phyloP scores from a whole-genome alignment of 2,888 invertebrate species.

The Agrochola lota region DNA sequence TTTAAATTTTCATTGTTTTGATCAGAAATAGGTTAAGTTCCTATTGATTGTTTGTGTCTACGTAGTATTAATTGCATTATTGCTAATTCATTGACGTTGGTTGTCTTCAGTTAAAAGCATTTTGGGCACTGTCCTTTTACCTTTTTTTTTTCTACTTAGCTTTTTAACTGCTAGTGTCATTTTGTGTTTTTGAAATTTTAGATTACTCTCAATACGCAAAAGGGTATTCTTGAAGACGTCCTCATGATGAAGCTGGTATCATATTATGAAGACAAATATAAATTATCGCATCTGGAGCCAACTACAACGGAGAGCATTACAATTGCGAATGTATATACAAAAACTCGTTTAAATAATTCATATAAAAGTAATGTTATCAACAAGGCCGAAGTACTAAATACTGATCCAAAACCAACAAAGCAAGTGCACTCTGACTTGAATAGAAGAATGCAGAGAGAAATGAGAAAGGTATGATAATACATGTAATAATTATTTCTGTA shows the following conservation, averaged over 20 bases:
- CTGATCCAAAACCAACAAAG: conserved; percentile 1
- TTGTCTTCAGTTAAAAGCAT: not conserved
- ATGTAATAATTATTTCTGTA: not conserved
- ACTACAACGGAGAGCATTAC: conserved; percentile 58
- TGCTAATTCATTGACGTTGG: not conserved
- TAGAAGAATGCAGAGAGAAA: conserved; percentile 29
- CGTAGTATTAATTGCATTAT: no score
- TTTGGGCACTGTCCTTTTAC: not conserved
- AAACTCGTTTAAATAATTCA: conserved; percentile 8
- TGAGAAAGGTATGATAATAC: conserved; percentile 35
- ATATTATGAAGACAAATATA: conserved; percentile 83
- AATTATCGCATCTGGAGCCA: conserved; percentile 66
- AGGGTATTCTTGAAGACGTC: conserved; percentile 72
- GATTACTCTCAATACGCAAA: conserved; percentile 66
- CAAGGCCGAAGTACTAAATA: conserved; percentile 3
- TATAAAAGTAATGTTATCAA: conserved; percentile 35
- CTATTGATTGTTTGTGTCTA: not conserved
- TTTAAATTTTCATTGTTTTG: not conserved
- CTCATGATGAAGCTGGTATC: conserved; percentile 84
- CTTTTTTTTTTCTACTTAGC: no score
- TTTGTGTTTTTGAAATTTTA: conserved; percentile 54
- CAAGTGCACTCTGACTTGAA: not conserved
- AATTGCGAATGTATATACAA: conserved; percentile 17
- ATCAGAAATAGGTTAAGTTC: not conserved
- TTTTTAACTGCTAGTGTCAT: not conserved